Conservation (phyloP, 1,140 invertebrate genomes). For the Fopius arisanus region DNA sequence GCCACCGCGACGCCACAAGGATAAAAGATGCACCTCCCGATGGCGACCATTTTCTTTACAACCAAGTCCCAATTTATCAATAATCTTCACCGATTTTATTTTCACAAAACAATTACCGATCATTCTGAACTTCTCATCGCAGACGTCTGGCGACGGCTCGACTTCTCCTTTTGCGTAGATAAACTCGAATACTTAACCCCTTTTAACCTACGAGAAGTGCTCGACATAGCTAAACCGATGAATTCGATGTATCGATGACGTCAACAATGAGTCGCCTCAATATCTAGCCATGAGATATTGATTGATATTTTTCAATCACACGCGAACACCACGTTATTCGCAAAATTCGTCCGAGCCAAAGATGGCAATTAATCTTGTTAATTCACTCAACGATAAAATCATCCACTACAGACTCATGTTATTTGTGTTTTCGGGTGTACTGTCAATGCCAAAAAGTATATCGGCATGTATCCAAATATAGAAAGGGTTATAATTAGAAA, state of each 20-base stretch:
- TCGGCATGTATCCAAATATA: slow-evolving; percentile 52
- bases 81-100: neutral
- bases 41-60: no score
- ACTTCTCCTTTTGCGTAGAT: neutral
- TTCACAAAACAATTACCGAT: neutral
- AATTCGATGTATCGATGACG: slow-evolving; percentile 40
- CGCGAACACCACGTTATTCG: no score
- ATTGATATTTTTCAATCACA: slow-evolving; percentile 1
- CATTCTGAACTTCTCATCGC: neutral
- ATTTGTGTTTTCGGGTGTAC: slow-evolving; percentile 25
- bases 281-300: neutral
- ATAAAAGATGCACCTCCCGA: neutral
- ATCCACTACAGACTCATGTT: neutral
- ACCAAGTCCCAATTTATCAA: no score
- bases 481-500: slow-evolving; percentile 57
- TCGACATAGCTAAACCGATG: neutral
- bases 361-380: neutral
- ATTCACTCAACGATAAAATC: neutral
- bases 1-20: neutral
- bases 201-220: slow-evolving; percentile 27
- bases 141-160: neutral
- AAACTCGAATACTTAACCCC: slow-evolving; percentile 33
- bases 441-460: slow-evolving; percentile 58
- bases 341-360: neutral
- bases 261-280: slow-evolving; percentile 26